These are phyloP conservation scores for Aix galericulata DNA, from an alignment of 2,113 vertebrate species.

Conservation along the genomic window DNA sequence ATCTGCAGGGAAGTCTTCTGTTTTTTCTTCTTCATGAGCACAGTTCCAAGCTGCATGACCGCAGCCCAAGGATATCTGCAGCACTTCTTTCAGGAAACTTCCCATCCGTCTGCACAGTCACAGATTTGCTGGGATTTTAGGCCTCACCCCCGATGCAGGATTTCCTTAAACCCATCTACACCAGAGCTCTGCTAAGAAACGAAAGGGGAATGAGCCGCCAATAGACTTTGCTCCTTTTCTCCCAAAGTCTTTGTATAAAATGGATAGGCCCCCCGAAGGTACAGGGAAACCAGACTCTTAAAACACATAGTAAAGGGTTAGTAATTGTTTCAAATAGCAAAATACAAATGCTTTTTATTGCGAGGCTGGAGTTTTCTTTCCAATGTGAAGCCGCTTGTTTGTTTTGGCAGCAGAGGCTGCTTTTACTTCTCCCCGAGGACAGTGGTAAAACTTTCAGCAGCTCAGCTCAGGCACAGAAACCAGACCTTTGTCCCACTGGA, in stretches of 20 bases:
- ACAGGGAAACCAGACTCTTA: neutral
- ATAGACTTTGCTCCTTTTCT: constrained; percentile 4
- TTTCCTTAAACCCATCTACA: neutral
- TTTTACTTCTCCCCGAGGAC: constrained; percentile 22
- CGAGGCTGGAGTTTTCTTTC: neutral
- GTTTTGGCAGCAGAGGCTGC: constrained; percentile 27
- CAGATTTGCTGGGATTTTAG: neutral
- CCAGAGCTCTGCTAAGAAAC: neutral
- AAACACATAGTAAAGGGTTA: neutral
- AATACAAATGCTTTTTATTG: constrained; percentile 28
- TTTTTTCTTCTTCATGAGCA: neutral
- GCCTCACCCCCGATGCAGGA: neutral
- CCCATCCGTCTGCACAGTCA: neutral
- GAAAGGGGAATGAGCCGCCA: neutral
- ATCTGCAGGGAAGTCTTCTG: neutral
- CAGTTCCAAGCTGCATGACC: neutral
- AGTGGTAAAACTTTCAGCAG: constrained; percentile 53
- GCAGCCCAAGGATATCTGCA: neutral
- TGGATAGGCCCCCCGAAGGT: neutral
- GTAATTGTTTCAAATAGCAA: constrained; percentile 53
- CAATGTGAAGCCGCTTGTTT: constrained; percentile 22
- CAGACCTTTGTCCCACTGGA: neutral
- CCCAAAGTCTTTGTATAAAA: neutral
- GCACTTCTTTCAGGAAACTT: accelerated
- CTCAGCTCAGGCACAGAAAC: constrained; percentile 35